phyloP scores from a whole-genome alignment of 2,113 vertebrate genomes.

The Neodontobutis hainanensis region DNA sequence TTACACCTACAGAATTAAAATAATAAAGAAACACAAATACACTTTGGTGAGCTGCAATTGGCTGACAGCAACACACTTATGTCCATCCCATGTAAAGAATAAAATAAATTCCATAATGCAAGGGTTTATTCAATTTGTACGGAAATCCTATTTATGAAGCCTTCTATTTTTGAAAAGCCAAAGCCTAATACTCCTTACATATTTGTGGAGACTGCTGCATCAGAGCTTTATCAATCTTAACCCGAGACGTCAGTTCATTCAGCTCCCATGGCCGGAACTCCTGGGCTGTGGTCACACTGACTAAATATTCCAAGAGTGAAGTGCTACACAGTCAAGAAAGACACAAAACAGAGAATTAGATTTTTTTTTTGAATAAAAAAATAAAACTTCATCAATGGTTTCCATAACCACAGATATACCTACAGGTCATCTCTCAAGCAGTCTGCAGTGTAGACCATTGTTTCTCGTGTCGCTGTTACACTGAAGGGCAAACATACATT shows the following conservation, averaged over 20 bases:
- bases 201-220: constrained; percentile 87
- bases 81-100: too few relatives aligned
- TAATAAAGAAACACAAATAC: background rate
- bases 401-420: constrained; percentile 54
- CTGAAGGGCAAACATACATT: constrained; percentile 63
- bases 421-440: constrained; percentile 88
- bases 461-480: constrained; percentile 87
- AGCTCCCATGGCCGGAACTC: constrained; percentile 94
- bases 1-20: constrained; percentile 74
- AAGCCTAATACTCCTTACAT: constrained; percentile 67
- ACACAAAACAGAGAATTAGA: background rate
- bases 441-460: constrained; percentile 84
- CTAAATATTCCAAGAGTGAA: constrained; percentile 87
- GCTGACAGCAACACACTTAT: too few relatives aligned
- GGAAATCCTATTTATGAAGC: background rate
- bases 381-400: background rate
- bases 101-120: too few relatives aligned
- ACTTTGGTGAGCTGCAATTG: too few relatives aligned
- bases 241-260: constrained; percentile 75
- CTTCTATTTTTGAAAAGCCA: too few relatives aligned
- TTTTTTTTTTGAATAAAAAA: background rate
- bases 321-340: constrained; percentile 75
- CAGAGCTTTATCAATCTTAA: constrained; percentile 85
- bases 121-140: background rate
- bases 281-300: constrained; percentile 88